A percentile compares a stretch with the other conserved stretches of the same genome.
Evolutionary conservation across 2,797 vertebrate species (phyloP).

Genomic region (Galaxias olidus): DNA sequence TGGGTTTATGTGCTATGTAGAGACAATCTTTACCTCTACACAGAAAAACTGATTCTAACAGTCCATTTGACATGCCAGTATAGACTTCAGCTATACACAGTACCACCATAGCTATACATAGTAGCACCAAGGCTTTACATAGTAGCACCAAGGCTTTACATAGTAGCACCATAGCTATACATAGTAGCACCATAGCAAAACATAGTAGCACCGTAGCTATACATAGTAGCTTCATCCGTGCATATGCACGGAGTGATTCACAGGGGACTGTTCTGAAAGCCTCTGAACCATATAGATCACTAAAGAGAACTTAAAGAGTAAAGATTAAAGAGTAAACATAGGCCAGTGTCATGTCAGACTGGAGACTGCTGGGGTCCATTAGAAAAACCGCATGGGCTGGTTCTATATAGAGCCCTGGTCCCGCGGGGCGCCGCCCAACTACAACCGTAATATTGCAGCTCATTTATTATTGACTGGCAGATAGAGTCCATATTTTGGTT

Average conservation of each 20-base stretch:
- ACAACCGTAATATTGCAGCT: conserved; percentile 22
- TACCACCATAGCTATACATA: conserved; percentile 4
- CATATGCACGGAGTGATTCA: too few species aligned
- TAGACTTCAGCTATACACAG: conserved; percentile 30
- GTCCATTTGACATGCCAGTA: conserved; percentile 22
- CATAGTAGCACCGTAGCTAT: conserved; percentile 25
- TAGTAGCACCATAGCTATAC: conserved; percentile 12
- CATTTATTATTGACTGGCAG: conserved; percentile 41
- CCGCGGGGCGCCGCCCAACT: conserved; percentile 17
- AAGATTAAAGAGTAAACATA: too few species aligned
- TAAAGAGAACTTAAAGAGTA: too few species aligned
- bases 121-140: conserved; percentile 9
- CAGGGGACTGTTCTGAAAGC: too few species aligned
- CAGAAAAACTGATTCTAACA: conserved; percentile 6
- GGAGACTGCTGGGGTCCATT: conserved; percentile 7
- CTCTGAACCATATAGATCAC: too few species aligned
- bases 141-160: conserved; percentile 34
- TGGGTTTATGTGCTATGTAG: too few species aligned
- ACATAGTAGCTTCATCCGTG: conserved; percentile 29
- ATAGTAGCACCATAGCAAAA: conserved; percentile 15
- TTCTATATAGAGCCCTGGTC: conserved; percentile 21
- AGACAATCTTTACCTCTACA: background rate
- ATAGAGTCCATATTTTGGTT: conserved; percentile 24
- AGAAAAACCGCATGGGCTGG: conserved; percentile 8
- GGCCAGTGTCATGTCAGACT: too few species aligned